Conservation (phyloP, 2,113 vertebrate species). For the Taurulus bubalis region DNA sequence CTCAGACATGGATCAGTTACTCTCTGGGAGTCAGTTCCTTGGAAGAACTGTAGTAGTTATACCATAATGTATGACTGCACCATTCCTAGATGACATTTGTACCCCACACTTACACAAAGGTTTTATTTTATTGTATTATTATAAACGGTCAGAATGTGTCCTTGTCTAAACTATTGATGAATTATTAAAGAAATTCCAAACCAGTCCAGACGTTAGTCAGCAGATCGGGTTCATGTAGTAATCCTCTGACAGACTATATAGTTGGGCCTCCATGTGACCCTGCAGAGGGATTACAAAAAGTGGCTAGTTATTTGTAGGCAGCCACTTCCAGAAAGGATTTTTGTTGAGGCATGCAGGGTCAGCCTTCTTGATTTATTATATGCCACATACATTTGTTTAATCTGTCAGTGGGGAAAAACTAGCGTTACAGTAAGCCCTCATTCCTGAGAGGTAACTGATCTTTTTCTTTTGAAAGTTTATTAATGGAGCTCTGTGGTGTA, state of each 20-base stretch:
- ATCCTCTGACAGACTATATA: constrained; percentile 24
- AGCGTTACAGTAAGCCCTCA: neutral
- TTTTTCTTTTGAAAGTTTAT: constrained; percentile 20
- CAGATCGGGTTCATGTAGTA: constrained; percentile 38
- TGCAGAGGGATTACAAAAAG: constrained; percentile 43
- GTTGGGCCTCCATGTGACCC: constrained; percentile 35
- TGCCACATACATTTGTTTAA: neutral
- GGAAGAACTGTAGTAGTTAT: constrained; percentile 58
- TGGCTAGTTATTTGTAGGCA: constrained; percentile 29
- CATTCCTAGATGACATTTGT: constrained; percentile 26
- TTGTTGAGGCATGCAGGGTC: neutral
- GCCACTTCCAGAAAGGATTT: constrained; percentile 26
- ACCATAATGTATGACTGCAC: constrained; percentile 53
- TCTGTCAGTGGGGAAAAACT: neutral
- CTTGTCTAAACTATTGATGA: neutral
- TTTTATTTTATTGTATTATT: constrained; percentile 9
- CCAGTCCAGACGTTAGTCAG: constrained; percentile 24
- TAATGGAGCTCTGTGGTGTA: constrained; percentile 1
- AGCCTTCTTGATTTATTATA: neutral
- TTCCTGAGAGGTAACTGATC: constrained; percentile 26
- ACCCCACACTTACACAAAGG: neutral
- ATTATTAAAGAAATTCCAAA: constrained; percentile 16
- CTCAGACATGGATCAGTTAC: constrained; percentile 71
- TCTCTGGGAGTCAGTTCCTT: constrained; percentile 51
- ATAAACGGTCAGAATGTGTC: constrained; percentile 4